A percentile compares a stretch with the other conserved stretches of the same genome.
phyloP scores from a whole-genome alignment of 2,113 vertebrate genomes.

The Xiphophorus couchianus region DNA sequence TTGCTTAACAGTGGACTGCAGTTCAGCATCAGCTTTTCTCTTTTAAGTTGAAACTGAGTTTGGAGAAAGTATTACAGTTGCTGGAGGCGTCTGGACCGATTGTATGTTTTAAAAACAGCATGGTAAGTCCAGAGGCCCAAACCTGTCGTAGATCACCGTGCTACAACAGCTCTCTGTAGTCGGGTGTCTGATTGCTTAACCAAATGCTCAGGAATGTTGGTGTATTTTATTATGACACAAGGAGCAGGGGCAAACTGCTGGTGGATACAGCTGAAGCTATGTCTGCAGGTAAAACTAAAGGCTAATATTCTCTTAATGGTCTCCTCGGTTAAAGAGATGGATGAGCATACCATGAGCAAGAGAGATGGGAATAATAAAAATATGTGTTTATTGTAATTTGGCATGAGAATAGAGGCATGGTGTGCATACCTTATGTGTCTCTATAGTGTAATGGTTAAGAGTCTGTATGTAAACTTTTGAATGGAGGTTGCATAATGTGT shows the following conservation, averaged over 20 bases:
- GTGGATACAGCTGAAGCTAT: slow-evolving; percentile 3
- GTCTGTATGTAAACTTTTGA: slow-evolving; percentile 34
- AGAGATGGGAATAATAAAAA: slow-evolving; percentile 1
- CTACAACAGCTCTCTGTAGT: neutral
- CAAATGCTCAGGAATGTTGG: slow-evolving; percentile 57
- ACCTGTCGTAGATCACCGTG: neutral
- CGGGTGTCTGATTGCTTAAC: slow-evolving; percentile 3
- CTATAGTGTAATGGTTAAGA: slow-evolving; percentile 28
- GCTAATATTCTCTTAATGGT: slow-evolving; percentile 12
- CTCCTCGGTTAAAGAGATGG: neutral
- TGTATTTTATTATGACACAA: slow-evolving; percentile 52
- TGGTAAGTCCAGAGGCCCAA: neutral
- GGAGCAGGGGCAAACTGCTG: slow-evolving; percentile 7
- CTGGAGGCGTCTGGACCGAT: neutral
- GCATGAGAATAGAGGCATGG: no score
- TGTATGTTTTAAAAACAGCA: neutral
- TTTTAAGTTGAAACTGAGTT: neutral
- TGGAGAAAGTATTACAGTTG: neutral
- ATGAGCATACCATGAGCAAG: slow-evolving; percentile 5
- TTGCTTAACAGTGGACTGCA: slow-evolving; percentile 8
- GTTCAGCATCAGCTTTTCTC: neutral
- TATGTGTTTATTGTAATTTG: neutral
- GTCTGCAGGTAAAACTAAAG: slow-evolving; percentile 37
- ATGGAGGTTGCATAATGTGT: slow-evolving; percentile 46
- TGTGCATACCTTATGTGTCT: slow-evolving; percentile 2